Percentiles rank a stretch among this genome's conserved stretches.
phyloP scores from a whole-genome alignment of 2,888 invertebrate species.

The Chirona hameri region DNA sequence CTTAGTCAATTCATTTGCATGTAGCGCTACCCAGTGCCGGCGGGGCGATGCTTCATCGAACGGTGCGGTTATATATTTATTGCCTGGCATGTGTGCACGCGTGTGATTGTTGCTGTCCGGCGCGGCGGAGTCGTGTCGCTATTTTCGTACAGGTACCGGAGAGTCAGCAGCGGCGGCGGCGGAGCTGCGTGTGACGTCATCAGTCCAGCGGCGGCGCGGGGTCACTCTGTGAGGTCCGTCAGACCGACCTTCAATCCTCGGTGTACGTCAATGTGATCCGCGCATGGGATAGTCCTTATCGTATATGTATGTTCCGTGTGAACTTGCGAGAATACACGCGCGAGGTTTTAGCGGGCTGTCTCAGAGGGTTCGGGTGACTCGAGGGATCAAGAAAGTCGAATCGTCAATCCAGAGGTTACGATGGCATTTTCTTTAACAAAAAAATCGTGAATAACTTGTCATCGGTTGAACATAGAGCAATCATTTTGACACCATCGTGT shows the following conservation, averaged over 20 bases:
- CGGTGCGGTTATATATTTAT: not conserved
- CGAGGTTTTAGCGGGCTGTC: not conserved
- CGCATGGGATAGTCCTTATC: not conserved
- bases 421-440: too few relatives aligned
- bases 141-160: not conserved
- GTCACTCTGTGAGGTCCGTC: not conserved
- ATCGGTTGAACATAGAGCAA: too few relatives aligned
- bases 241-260: not conserved
- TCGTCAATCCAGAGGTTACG: too few relatives aligned
- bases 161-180: not conserved
- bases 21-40: not conserved
- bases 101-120: not conserved
- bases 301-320: not conserved
- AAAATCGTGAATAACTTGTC: too few relatives aligned
- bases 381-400: too few relatives aligned
- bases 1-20: constrained; percentile 26
- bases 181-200: too few relatives aligned
- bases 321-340: not conserved
- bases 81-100: not conserved
- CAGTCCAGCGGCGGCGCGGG: not conserved
- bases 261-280: not conserved
- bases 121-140: not conserved
- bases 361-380: too few relatives aligned
- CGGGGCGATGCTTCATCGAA: not conserved
- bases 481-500: too few relatives aligned